Conservation (phyloP, 2,113 vertebrate species). For the Hippocampus guttulatus region DNA sequence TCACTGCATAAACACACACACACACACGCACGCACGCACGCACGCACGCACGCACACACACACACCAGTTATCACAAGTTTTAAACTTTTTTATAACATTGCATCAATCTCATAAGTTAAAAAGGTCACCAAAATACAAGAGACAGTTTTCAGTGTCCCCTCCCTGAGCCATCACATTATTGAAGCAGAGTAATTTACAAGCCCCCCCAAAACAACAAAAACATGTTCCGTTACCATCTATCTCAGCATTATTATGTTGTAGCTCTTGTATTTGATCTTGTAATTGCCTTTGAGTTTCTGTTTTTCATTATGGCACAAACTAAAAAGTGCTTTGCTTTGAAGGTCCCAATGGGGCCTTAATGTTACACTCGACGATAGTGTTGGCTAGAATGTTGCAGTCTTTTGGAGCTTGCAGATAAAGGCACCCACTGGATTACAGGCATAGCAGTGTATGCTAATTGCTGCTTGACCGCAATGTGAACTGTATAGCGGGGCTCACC, state of each 20-base stretch:
- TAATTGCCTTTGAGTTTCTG: not conserved
- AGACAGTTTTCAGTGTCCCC: too few relatives aligned
- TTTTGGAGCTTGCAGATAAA: not conserved
- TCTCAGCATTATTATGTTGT: not conserved
- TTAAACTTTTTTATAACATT: too few relatives aligned
- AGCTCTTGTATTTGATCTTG: not conserved
- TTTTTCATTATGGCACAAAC: not conserved
- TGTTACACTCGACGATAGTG: not conserved
- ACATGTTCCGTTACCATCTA: not conserved
- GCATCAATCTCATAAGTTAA: too few relatives aligned
- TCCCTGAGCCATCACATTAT: too few relatives aligned
- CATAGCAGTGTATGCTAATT: not conserved
- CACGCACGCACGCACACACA: too few relatives aligned
- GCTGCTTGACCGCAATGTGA: slow-evolving; percentile 1
- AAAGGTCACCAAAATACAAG: too few relatives aligned
- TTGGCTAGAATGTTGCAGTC: not conserved
- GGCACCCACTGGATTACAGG: not conserved
- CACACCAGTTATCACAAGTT: too few relatives aligned
- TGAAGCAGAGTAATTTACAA: too few relatives aligned
- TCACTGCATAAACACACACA: not conserved
- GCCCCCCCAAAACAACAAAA: not conserved
- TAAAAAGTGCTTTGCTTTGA: not conserved
- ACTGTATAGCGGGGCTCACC: not conserved
- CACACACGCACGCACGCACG: too few relatives aligned
- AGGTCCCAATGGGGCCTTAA: not conserved